phyloP scores from a whole-genome alignment of 2,113 vertebrate genomes.

The Chrysemys picta region DNA sequence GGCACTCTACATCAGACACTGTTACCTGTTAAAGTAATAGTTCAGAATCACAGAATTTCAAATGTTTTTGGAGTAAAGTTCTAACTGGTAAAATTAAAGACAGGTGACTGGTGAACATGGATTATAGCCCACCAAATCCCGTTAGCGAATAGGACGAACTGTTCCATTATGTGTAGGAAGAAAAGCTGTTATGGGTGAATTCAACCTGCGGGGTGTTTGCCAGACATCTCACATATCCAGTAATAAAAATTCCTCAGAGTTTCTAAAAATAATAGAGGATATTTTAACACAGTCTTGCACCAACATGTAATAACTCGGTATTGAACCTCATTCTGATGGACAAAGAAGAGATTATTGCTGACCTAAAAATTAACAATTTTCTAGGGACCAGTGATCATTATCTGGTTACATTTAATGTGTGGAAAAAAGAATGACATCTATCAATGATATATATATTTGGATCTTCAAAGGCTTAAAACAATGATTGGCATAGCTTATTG shows the following conservation, averaged over 20 bases:
- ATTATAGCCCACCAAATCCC: neutral
- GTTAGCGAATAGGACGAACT: neutral
- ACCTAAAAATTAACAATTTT: neutral
- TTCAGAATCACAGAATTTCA: neutral
- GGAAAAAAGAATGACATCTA: neutral
- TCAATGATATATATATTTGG: neutral
- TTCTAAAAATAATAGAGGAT: slow-evolving; percentile 45
- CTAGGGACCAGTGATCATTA: neutral
- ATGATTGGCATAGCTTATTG: neutral
- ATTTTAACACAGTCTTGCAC: neutral
- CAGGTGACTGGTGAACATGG: slow-evolving; percentile 6
- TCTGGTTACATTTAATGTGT: neutral
- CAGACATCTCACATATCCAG: neutral
- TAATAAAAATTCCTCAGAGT: slow-evolving; percentile 33
- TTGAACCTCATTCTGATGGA: neutral
- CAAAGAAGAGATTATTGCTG: neutral
- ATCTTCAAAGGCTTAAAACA: neutral
- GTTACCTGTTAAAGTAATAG: neutral
- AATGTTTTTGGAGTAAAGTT: neutral
- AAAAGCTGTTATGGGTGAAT: neutral
- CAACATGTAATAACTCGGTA: neutral
- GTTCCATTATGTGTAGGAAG: neutral
- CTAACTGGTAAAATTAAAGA: neutral
- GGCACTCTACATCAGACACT: neutral
- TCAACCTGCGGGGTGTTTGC: neutral